Conservation (phyloP, 2,113 vertebrate genomes). For the Odontesthes bonariensis region DNA sequence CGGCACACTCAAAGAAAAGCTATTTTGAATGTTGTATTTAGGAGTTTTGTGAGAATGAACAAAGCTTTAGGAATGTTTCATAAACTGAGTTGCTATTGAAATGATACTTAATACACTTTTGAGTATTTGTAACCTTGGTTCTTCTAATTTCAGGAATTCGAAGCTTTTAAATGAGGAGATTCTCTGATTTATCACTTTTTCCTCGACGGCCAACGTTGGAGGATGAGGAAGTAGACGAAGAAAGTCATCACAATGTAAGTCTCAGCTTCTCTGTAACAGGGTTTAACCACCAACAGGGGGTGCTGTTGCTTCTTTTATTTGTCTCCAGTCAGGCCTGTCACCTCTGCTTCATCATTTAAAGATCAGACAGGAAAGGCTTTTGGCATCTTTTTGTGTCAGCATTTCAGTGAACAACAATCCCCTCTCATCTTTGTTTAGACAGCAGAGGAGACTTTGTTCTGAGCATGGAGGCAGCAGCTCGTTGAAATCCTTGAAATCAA, state of each 20-base stretch:
- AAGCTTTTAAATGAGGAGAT: conserved; percentile 55
- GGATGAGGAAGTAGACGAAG: conserved; percentile 18
- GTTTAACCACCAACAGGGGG: conserved; percentile 37
- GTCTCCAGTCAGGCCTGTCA: neutral
- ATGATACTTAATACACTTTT: neutral
- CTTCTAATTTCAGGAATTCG: conserved; percentile 14
- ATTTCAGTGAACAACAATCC: conserved; percentile 1
- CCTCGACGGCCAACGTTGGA: conserved; percentile 16
- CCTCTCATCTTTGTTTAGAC: conserved; percentile 22
- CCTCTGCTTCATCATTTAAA: neutral
- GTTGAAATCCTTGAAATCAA: conserved; percentile 8
- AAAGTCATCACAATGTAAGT: conserved; percentile 28
- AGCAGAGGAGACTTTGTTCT: neutral
- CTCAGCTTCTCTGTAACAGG: neutral
- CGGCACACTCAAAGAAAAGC: no score
- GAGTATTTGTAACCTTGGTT: neutral
- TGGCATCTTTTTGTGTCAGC: conserved; percentile 29
- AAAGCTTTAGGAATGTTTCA: neutral
- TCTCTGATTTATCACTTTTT: conserved; percentile 46
- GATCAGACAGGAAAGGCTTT: conserved; percentile 5
- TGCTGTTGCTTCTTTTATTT: neutral
- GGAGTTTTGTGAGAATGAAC: no score
- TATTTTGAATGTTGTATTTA: no score
- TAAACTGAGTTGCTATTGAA: neutral
- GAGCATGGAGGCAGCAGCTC: neutral